phyloP scores from a whole-genome alignment of 2,113 vertebrate genomes.

The Python bivittatus region DNA sequence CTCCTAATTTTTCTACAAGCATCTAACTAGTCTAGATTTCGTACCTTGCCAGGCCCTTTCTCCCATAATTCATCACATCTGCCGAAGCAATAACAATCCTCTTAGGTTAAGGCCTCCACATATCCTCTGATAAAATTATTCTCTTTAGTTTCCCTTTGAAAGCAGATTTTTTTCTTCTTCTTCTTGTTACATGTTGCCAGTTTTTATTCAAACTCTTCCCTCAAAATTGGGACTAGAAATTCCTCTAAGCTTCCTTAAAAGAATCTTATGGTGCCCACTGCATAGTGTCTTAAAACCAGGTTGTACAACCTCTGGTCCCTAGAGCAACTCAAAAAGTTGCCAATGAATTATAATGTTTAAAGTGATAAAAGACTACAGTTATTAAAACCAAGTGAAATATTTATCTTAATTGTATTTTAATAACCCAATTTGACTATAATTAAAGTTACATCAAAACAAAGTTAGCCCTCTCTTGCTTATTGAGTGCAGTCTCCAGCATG shows the following conservation, averaged over 20 bases:
- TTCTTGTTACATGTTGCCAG: neutral
- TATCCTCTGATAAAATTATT: neutral
- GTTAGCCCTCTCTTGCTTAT: neutral
- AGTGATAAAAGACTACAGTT: neutral
- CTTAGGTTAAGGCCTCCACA: neutral
- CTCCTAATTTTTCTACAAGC: neutral
- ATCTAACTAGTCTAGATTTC: neutral
- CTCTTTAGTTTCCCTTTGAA: neutral
- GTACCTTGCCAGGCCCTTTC: neutral
- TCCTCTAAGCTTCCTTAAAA: neutral
- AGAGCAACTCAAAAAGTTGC: neutral
- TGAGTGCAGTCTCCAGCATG: neutral
- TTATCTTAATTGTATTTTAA: neutral
- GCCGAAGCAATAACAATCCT: neutral
- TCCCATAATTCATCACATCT: neutral
- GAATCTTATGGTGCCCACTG: neutral
- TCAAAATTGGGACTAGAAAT: neutral
- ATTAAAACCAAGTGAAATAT: neutral
- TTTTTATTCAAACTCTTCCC: neutral
- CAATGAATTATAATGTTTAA: neutral
- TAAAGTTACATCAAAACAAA: neutral
- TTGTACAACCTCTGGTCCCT: neutral
- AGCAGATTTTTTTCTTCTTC: neutral
- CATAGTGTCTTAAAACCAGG: neutral
- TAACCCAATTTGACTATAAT: neutral